These are phyloP conservation scores for Chelonus insularis DNA, from an alignment of 1,140 invertebrate genomes.

Conservation along the genomic window DNA sequence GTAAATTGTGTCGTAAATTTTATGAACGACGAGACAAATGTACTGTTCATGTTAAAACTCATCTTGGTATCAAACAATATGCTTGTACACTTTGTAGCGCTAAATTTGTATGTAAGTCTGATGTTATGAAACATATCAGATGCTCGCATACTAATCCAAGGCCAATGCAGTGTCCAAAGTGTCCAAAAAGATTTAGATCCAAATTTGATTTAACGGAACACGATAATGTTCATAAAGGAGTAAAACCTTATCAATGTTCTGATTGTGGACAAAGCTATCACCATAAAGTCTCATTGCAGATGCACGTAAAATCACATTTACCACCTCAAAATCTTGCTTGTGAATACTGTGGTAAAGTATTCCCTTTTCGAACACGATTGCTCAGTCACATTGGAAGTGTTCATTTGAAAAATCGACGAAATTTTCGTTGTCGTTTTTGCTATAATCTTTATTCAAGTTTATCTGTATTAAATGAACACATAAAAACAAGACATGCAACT, in stretches of 20 bases:
- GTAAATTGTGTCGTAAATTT: conserved; percentile 52
- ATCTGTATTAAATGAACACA: conserved; percentile 54
- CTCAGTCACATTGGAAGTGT: conserved; percentile 57
- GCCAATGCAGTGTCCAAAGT: conserved; percentile 56
- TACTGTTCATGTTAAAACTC: conserved; percentile 69
- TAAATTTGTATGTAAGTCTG: conserved; percentile 58
- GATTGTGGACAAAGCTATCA: conserved; percentile 57
- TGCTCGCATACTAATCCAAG: conserved; percentile 58
- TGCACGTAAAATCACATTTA: conserved; percentile 57
- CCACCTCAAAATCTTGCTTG: conserved; percentile 58
- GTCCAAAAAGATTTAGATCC: conserved; percentile 57
- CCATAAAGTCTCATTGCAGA: conserved; percentile 57
- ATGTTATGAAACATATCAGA: conserved; percentile 58
- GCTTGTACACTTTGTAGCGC: conserved; percentile 68
- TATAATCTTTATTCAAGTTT: conserved; percentile 59
- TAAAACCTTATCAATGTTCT: conserved; percentile 53
- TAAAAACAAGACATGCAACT: conserved; percentile 54
- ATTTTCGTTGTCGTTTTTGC: conserved; percentile 57
- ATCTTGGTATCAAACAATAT: conserved; percentile 71
- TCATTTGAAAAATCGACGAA: conserved; percentile 55
- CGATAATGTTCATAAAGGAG: conserved; percentile 56
- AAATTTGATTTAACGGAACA: conserved; percentile 58
- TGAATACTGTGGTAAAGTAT: conserved; percentile 58
- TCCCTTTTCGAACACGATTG: conserved; percentile 55
- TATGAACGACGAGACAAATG: conserved; percentile 57